phyloP scores from a whole-genome alignment of 2,888 invertebrate species.

The Sphinx pinastri region DNA sequence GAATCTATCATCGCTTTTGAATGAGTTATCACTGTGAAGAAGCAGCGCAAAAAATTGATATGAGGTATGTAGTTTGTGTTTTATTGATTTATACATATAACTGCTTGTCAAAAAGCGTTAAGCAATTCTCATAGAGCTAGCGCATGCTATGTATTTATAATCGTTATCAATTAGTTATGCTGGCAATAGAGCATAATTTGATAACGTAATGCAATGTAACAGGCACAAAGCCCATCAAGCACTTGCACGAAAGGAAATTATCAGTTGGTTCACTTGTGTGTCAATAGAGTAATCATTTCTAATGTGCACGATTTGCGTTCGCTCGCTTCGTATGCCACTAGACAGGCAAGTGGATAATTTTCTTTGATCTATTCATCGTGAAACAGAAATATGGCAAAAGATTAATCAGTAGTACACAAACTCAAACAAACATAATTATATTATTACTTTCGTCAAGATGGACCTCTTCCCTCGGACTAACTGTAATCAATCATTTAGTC shows the following conservation, averaged over 20 bases:
- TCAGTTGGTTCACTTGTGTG: conserved; percentile 16
- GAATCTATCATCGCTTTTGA: no score
- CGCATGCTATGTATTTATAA: not conserved
- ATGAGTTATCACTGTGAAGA: no score
- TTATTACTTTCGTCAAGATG: conserved; percentile 6
- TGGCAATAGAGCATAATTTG: not conserved
- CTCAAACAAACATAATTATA: conserved; percentile 1
- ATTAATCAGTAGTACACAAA: not conserved
- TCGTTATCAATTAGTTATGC: not conserved
- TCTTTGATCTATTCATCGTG: conserved; percentile 5
- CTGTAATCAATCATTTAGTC: conserved; percentile 6
- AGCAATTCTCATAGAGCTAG: not conserved
- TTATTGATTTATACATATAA: no score
- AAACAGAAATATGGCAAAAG: not conserved
- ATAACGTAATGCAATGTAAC: not conserved
- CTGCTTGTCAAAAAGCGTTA: not conserved
- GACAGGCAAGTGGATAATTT: conserved; percentile 14
- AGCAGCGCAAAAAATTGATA: no score
- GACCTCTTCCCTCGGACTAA: conserved; percentile 11
- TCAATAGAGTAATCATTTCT: conserved; percentile 24
- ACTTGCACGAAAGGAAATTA: conserved; percentile 8
- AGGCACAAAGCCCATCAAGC: not conserved
- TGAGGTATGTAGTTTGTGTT: no score
- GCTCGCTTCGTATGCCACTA: conserved; percentile 15
- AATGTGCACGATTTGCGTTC: conserved; percentile 14